Percentiles rank a stretch among this genome's conserved stretches.
phyloP scores from a whole-genome alignment of 2,888 invertebrate genomes.

The Tyria jacobaeae region DNA sequence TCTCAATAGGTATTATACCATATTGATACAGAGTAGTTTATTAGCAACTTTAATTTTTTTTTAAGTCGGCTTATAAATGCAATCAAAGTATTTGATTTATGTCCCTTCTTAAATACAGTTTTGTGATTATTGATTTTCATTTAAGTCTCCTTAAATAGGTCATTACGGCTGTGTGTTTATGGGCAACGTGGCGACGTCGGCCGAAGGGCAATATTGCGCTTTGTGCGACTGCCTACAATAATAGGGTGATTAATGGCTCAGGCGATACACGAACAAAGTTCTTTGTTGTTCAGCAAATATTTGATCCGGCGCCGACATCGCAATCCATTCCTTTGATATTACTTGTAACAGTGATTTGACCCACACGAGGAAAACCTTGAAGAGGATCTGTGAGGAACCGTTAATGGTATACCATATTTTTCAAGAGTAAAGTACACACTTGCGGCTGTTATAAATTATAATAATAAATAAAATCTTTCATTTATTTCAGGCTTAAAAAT shows the following conservation, averaged over 20 bases:
- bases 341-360: slow-evolving; percentile 60
- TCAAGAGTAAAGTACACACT: slow-evolving; percentile 26
- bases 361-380: slow-evolving; percentile 46
- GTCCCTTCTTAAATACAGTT: slow-evolving; percentile 51
- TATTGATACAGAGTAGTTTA: too few relatives aligned
- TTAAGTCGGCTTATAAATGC: too few relatives aligned
- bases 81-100: slow-evolving; percentile 24
- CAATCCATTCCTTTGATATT: slow-evolving; percentile 76
- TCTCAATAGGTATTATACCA: too few relatives aligned
- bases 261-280: slow-evolving; percentile 76
- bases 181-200: slow-evolving; percentile 69
- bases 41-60: too few relatives aligned
- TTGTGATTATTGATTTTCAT: slow-evolving; percentile 77
- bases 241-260: slow-evolving; percentile 82
- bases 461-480: too few relatives aligned
- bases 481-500: neutral
- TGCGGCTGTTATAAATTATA: neutral
- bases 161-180: slow-evolving; percentile 80
- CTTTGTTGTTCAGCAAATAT: slow-evolving; percentile 84
- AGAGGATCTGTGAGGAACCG: slow-evolving; percentile 51
- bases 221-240: slow-evolving; percentile 78
- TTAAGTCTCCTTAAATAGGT: slow-evolving; percentile 79
- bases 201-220: slow-evolving; percentile 80
- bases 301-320: slow-evolving; percentile 72
- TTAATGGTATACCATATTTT: slow-evolving; percentile 55